Conservation (phyloP, 2,797 vertebrate species). For the Danio tinwini region DNA sequence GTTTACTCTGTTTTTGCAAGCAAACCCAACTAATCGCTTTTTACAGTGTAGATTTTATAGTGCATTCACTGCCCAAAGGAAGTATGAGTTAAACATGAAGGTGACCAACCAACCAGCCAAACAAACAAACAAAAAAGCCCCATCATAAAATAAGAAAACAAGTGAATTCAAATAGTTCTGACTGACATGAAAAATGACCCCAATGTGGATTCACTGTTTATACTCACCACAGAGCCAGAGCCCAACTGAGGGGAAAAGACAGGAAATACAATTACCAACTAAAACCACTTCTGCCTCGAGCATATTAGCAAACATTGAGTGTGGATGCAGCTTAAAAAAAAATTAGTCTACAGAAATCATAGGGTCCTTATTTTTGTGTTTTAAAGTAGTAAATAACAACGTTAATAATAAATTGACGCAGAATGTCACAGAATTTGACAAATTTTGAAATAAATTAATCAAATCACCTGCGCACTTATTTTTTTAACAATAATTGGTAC, state of each 20-base stretch:
- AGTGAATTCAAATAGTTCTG: background rate
- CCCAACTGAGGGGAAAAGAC: slow-evolving; percentile 67
- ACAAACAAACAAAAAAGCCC: background rate
- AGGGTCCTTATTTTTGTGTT: background rate
- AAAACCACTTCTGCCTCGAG: background rate
- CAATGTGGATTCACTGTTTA: background rate
- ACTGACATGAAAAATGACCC: background rate
- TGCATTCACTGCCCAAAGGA: background rate
- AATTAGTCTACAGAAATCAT: no score
- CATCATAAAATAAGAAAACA: background rate
- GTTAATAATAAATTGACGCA: background rate
- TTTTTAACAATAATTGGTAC: no score
- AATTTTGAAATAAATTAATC: background rate
- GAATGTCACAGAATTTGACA: background rate
- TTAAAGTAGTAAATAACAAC: background rate
- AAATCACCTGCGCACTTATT: no score
- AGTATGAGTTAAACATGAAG: background rate
- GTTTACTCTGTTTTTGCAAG: no score
- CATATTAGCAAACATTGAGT: background rate
- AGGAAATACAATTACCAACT: slow-evolving; percentile 56
- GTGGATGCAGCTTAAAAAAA: no score
- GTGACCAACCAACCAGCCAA: background rate
- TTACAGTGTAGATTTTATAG: background rate
- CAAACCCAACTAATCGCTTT: no score
- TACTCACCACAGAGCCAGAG: slow-evolving; percentile 68